These are phyloP conservation scores for Lydus trimaculatus DNA, from an alignment of 2,888 invertebrate genomes.

Conservation along the genomic window DNA sequence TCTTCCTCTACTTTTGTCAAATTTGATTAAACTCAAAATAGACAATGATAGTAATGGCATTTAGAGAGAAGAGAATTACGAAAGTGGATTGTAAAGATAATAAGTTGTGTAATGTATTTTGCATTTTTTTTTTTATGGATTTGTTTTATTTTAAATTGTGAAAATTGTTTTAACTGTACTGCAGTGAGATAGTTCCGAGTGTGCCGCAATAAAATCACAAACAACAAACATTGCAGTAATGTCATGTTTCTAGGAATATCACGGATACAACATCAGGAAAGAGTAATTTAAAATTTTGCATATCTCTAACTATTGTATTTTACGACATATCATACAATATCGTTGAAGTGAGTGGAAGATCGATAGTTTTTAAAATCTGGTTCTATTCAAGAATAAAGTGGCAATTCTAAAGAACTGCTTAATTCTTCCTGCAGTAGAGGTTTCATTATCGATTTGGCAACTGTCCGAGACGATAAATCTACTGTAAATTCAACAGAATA, in stretches of 20 bases:
- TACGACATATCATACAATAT: background rate
- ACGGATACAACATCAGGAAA: conserved; percentile 23
- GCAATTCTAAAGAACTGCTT: background rate
- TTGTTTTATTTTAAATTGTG: background rate
- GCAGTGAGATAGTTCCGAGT: background rate
- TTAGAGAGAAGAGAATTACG: background rate
- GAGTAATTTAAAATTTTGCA: background rate
- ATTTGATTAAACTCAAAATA: background rate
- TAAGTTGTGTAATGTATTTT: background rate
- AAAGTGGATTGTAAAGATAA: background rate
- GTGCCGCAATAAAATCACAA: background rate
- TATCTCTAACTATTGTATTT: background rate
- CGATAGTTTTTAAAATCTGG: background rate
- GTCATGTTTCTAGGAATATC: conserved; percentile 21
- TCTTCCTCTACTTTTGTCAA: background rate
- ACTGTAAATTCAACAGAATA: background rate
- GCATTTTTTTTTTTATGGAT: too few species aligned
- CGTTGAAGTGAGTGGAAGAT: background rate
- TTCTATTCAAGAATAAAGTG: background rate
- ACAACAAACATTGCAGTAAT: conserved; percentile 20
- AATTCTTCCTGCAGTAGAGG: background rate
- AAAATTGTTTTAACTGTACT: background rate
- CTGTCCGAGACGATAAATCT: background rate
- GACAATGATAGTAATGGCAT: background rate
- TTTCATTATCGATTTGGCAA: conserved; percentile 4